Base-by-base conservation (phyloP, 2,888 invertebrate species). In the Lasioglossum calceatum region DNA sequence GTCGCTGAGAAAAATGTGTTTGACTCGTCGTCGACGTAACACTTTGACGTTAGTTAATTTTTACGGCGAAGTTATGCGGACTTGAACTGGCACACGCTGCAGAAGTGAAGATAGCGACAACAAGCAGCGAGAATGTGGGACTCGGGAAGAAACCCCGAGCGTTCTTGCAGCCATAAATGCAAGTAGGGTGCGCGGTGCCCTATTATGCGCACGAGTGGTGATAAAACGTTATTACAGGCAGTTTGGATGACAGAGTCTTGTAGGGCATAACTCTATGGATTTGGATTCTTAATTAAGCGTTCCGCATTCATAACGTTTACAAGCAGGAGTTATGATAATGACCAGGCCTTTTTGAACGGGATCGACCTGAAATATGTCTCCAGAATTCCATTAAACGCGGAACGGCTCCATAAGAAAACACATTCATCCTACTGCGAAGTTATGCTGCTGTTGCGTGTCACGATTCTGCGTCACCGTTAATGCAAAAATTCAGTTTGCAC, bases 191-290 rank as follows among this genome's bases (percentile, higher is more conserved):
- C 32, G 47, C 23, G 50, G 36, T 74, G 74, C 74, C 27, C 74
- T 50, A 74, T 74, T 74, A 74, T 74, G 74, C 50, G 50, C 50
- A 54, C 47, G 74, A 47, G 74, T 74, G 50, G 50, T 74, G 32
- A 74, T 74, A 50, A 50, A 74, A 74, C 47, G 74, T 74, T 74
- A 74, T 74, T 74, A 36, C 74, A 50, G 74, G 74, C 50, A 50
- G 44, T 74, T 74, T 74, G 50, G 74, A 23, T 36, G 50, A 50
- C 74, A 74, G 36, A 50, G 74, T 74, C 74, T 74, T 50, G 32
- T 74, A 54, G 44, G 74, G 50, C 19, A 50, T 50, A 54, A 74
- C 74, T 50, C 32, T 50, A 50, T 36, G 74, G 36, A 36, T 36
- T 74, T 19, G 36, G 50, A 74, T 74, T 74, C 74, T 50, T 74